Conservation (phyloP, 2,797 vertebrate species). For the Euthynnus affinis region DNA sequence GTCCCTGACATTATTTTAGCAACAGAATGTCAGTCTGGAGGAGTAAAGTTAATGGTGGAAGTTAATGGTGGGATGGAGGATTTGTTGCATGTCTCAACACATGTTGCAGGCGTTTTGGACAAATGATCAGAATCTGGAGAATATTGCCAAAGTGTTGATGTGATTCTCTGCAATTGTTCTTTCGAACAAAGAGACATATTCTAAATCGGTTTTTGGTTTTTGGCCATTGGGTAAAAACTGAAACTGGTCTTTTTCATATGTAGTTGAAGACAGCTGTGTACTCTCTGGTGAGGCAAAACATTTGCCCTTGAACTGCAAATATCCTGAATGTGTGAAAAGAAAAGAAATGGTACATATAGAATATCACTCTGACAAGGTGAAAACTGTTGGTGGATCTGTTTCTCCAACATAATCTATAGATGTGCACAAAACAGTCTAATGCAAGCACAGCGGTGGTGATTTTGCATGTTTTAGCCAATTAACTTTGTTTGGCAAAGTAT, state of each 20-base stretch:
- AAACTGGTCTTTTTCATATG: conserved; percentile 47
- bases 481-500: neutral
- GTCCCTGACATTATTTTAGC: conserved; percentile 59
- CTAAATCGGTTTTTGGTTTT: conserved; percentile 62
- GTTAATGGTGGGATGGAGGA: neutral
- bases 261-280: conserved; percentile 62
- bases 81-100: conserved; percentile 16
- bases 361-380: neutral
- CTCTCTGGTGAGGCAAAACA: conserved; percentile 56
- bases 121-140: conserved; percentile 51
- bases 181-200: conserved; percentile 55
- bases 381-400: neutral
- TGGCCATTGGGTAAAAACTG: conserved; percentile 37
- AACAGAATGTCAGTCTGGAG: conserved; percentile 24
- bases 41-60: neutral
- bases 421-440: neutral
- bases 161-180: conserved; percentile 59
- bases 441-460: neutral
- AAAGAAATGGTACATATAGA: conserved; percentile 14
- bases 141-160: conserved; percentile 44
- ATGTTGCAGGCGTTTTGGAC: conserved; percentile 39
- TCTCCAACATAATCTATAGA: neutral
- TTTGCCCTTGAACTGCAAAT: conserved; percentile 46
- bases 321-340: conserved; percentile 47
- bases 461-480: neutral